Base-by-base conservation (phyloP, 2,797 vertebrate genomes). In the Pelodytes ibericus region DNA sequence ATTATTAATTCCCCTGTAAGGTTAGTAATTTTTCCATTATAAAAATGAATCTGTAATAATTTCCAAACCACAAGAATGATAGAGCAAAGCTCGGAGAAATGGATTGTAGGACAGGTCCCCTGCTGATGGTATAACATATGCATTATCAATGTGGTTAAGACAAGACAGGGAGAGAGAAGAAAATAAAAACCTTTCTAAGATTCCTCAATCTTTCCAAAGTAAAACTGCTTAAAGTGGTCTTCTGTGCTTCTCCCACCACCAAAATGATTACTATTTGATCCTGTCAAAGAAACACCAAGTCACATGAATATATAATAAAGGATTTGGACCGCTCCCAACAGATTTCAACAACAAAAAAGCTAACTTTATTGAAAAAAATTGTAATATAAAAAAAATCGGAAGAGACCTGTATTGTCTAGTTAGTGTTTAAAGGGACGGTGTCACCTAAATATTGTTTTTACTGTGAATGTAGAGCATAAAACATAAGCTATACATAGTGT, bases 21-120 rank as follows among this genome's bases (percentile, higher is more conserved):
- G 85, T 86, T 83, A 84, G 87, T 89, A 88, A 89, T 86, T 89
- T 88, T 87, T 89, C 86, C 87, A 90, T 87, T 88, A 88, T 86
- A 88, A 89, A 87, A 87, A 87, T 88, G 84, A 87, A 87, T 87
- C 88, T 85, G 85, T 87, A 89, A 90, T 81, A 84, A 87, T 84
- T 83, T 80, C 83, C 77, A 90, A 89, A 89, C 89, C 88, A 87
- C 88, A 89, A 83, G 80, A 85, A 83, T 15, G 0, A 82, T 72
- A 75, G 84, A 81, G 88, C 81, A 80, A 87, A 80, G 83, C 76
- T 68, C 80, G 83, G 72, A 63, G 81, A 86, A 84, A 85, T 72
- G 81, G 82, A 84, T 83, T 74, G 82, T 77, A 81, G 75, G 82
- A 76, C 81, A 77, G 3, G 79, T 86, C 82, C 57, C 33, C 57